These are phyloP conservation scores for Sarcophaga carnaria DNA, from an alignment of 2,888 invertebrate genomes.

Conservation along the genomic window DNA sequence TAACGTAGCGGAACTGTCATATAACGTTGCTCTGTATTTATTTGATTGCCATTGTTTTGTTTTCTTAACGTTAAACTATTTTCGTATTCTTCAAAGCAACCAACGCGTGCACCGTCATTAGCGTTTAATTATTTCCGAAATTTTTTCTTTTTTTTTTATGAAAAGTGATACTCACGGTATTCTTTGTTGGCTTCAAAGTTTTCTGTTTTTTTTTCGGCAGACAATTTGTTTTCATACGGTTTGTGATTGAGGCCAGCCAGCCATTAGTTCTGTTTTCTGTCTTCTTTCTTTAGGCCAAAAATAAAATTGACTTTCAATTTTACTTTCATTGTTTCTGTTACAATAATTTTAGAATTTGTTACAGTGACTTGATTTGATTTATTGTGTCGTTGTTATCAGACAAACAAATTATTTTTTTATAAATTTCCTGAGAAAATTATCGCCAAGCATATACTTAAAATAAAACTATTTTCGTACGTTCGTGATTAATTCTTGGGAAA, in stretches of 20 bases:
- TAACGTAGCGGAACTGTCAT: conserved; percentile 62
- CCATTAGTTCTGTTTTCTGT: conserved; percentile 29
- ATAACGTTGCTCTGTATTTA: background rate
- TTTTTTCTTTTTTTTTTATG: background rate
- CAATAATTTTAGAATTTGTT: conserved; percentile 4
- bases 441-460: background rate
- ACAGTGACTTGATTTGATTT: conserved; percentile 8
- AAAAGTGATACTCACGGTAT: background rate
- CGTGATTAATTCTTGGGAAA: conserved; percentile 38
- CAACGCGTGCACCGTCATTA: background rate
- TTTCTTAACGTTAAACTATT: background rate
- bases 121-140: conserved; percentile 26
- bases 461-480: background rate
- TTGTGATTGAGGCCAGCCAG: background rate
- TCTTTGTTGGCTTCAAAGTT: conserved; percentile 9
- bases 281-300: background rate
- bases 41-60: conserved; percentile 19
- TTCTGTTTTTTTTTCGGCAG: conserved; percentile 23
- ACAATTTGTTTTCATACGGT: conserved; percentile 20
- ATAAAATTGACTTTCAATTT: conserved; percentile 31
- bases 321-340: conserved; percentile 5
- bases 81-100: no score
- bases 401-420: background rate
- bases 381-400: background rate
- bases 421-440: background rate